These are phyloP conservation scores for Cephonodes hylas DNA, from an alignment of 2,888 invertebrate species.

Conservation along the genomic window DNA sequence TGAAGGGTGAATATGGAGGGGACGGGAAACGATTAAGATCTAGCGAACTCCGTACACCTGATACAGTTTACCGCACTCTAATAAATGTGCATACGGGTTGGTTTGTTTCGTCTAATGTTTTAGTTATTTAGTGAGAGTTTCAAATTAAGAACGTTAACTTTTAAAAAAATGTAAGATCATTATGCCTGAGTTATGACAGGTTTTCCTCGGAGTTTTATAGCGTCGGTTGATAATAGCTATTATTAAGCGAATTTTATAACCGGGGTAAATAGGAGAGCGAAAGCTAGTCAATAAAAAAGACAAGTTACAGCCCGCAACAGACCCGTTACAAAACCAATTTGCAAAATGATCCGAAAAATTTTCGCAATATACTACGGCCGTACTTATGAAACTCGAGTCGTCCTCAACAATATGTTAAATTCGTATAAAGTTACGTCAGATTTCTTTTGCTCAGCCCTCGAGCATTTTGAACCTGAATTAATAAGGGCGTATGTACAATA, in stretches of 20 bases:
- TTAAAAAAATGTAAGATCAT: too few species aligned
- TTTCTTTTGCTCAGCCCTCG: not conserved
- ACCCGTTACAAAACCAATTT: not conserved
- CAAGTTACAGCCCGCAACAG: not conserved
- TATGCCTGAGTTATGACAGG: too few species aligned
- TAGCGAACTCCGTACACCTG: not conserved
- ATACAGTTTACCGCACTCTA: not conserved
- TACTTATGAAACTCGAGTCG: not conserved
- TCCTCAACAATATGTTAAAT: not conserved
- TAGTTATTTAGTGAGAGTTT: too few species aligned
- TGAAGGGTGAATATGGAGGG: not conserved
- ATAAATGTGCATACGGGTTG: too few species aligned
- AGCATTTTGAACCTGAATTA: not conserved
- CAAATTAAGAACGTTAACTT: too few species aligned
- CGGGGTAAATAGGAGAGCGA: too few species aligned
- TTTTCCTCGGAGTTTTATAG: too few species aligned
- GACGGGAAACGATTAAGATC: not conserved
- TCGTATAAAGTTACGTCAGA: not conserved
- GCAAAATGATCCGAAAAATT: not conserved
- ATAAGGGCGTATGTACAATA: not conserved
- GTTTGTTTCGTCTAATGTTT: too few species aligned
- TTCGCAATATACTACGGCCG: not conserved
- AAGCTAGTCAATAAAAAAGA: too few species aligned
- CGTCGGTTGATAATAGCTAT: too few species aligned
- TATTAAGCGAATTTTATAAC: too few species aligned